Conservation (phyloP, 2,797 vertebrate species). For the Borostomias antarcticus region DNA sequence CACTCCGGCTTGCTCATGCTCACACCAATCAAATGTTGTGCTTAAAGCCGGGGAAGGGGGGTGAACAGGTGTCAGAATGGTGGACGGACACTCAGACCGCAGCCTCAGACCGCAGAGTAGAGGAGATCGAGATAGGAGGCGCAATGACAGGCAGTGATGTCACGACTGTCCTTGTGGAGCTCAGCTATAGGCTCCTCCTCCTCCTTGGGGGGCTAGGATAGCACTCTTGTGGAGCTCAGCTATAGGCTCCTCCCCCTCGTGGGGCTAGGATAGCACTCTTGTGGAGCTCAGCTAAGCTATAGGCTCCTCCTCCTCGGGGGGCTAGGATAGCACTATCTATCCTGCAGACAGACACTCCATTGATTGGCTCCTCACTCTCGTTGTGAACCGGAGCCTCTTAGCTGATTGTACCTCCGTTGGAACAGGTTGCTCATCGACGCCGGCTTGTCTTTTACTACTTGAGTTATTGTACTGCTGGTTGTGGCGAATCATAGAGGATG, state of each 20-base stretch:
- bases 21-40: background rate
- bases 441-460: background rate
- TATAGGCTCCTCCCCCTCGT: background rate
- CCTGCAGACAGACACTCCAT: too few relatives aligned
- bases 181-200: too few relatives aligned
- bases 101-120: background rate
- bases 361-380: background rate
- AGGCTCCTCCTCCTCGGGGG: background rate
- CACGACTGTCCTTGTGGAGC: too few relatives aligned
- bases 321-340: background rate
- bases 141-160: too few relatives aligned
- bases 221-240: too few relatives aligned
- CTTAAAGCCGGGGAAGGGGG: background rate
- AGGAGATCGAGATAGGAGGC: constrained; percentile 3
- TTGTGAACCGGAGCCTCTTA: background rate
- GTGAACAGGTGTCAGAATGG: background rate
- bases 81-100: background rate
- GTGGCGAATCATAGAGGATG: background rate
- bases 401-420: background rate
- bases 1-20: background rate
- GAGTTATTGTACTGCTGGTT: background rate
- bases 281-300: too few relatives aligned
- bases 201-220: too few relatives aligned
- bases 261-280: background rate
- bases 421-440: background rate